These are phyloP conservation scores for Mirounga angustirostris DNA, from an alignment of 2,113 vertebrate genomes.

Conservation along the genomic window DNA sequence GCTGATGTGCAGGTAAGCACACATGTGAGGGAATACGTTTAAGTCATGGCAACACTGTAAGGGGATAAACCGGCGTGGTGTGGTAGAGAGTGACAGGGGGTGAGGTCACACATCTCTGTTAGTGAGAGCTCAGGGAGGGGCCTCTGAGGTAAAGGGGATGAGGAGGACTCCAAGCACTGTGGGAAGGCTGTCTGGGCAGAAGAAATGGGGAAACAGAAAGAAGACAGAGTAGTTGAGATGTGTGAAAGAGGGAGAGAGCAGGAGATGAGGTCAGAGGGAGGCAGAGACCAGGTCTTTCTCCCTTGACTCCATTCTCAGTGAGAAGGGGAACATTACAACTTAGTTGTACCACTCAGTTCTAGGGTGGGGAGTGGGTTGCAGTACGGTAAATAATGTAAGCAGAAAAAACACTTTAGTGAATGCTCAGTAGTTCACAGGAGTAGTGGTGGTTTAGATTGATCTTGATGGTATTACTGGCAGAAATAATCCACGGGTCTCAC, in stretches of 20 bases:
- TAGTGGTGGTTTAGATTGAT: fast-evolving
- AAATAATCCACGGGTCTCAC: not conserved
- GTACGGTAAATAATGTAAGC: fast-evolving
- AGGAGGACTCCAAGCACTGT: not conserved
- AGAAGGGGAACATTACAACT: not conserved
- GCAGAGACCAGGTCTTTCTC: fast-evolving
- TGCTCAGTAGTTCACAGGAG: not conserved
- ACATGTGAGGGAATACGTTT: too few species aligned
- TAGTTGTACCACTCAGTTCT: not conserved
- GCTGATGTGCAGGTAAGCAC: not conserved
- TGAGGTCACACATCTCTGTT: not conserved
- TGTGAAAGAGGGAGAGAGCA: fast-evolving
- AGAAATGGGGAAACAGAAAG: not conserved
- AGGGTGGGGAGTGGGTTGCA: not conserved
- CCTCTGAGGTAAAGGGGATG: too few species aligned
- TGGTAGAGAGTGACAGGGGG: fast-evolving
- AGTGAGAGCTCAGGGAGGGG: too few species aligned
- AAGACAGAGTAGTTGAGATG: not conserved
- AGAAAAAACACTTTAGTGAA: not conserved
- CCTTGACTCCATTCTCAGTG: not conserved
- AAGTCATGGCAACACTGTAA: not conserved
- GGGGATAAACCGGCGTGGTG: fast-evolving
- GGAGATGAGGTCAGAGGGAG: not conserved
- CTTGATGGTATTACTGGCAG: not conserved
- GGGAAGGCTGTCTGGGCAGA: not conserved